Evolutionary conservation across 1,140 invertebrate genomes (phyloP).

Genomic region (Radopholus similis): DNA sequence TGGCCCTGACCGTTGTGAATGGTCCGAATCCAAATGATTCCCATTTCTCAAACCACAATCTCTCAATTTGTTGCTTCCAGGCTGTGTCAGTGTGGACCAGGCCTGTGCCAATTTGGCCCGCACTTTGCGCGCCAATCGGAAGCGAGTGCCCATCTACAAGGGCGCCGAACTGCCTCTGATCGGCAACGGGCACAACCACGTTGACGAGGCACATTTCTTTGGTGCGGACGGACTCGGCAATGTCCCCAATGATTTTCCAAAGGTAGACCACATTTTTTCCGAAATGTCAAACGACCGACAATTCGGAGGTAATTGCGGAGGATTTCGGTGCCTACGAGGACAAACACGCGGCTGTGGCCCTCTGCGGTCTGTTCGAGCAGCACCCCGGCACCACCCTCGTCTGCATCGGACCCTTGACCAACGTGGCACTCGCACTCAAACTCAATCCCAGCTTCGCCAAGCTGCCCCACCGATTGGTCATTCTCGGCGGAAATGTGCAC

Average conservation of each 20-base stretch:
- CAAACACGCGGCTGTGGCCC: slow-evolving; percentile 41
- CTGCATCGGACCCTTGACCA: slow-evolving; percentile 73
- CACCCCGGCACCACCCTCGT: slow-evolving; percentile 67
- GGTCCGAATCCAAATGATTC: slow-evolving; percentile 5
- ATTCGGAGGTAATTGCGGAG: slow-evolving; percentile 16
- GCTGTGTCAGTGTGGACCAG: slow-evolving; percentile 47
- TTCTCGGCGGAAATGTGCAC: slow-evolving; percentile 75
- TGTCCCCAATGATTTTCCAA: slow-evolving; percentile 47
- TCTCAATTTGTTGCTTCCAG: neutral
- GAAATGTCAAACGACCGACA: neutral
- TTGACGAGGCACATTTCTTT: slow-evolving; percentile 46
- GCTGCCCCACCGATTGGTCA: slow-evolving; percentile 68
- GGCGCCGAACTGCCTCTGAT: slow-evolving; percentile 48
- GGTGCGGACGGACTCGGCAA: slow-evolving; percentile 55
- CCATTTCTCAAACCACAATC: neutral
- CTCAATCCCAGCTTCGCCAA: slow-evolving; percentile 68
- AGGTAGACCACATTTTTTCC: slow-evolving; percentile 1
- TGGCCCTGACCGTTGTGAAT: slow-evolving; percentile 23
- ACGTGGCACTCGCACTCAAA: slow-evolving; percentile 71
- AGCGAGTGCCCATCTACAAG: slow-evolving; percentile 45
- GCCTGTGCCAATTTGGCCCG: slow-evolving; percentile 47
- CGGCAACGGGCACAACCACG: slow-evolving; percentile 14
- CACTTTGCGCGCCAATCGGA: slow-evolving; percentile 47
- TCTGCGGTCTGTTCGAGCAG: slow-evolving; percentile 62
- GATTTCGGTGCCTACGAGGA: slow-evolving; percentile 29